Conservation (phyloP, 2,888 invertebrate species). For the Agrochola circellaris region DNA sequence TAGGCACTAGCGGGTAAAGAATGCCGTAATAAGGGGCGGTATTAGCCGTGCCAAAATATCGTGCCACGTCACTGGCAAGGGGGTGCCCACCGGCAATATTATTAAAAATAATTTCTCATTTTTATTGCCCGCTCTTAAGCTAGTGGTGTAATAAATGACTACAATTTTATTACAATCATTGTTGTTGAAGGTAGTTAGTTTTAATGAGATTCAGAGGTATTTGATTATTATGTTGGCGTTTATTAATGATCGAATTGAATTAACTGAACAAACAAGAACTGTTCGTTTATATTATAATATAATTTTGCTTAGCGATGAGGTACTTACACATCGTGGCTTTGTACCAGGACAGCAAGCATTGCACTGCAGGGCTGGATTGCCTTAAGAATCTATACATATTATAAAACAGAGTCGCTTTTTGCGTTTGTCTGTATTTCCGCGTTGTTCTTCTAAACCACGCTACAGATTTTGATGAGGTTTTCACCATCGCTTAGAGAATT, state of each 20-base stretch:
- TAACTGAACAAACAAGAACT: background rate
- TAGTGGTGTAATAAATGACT: conserved; percentile 83
- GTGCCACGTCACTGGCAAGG: conserved; percentile 79
- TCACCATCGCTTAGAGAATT: too few species aligned
- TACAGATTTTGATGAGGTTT: too few species aligned
- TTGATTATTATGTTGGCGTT: conserved; percentile 12
- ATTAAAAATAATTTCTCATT: conserved; percentile 91
- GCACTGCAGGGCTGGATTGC: background rate
- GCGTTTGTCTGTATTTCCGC: too few species aligned
- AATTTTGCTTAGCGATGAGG: background rate
- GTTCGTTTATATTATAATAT: background rate
- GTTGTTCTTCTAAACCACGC: too few species aligned
- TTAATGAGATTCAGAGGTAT: conserved; percentile 22
- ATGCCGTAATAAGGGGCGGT: conserved; percentile 83
- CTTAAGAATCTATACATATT: background rate
- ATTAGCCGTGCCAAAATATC: conserved; percentile 83
- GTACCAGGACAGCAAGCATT: too few species aligned
- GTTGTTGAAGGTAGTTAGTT: conserved; percentile 43
- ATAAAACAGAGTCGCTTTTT: too few species aligned
- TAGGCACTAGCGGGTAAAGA: conserved; percentile 82
- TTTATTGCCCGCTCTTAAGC: conserved; percentile 85
- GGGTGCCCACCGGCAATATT: conserved; percentile 78
- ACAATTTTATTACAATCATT: conserved; percentile 69
- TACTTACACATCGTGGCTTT: background rate
- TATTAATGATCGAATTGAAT: background rate